These are phyloP conservation scores for Theristus sp. DNA, from an alignment of 2,888 invertebrate species.

Conservation along the genomic window DNA sequence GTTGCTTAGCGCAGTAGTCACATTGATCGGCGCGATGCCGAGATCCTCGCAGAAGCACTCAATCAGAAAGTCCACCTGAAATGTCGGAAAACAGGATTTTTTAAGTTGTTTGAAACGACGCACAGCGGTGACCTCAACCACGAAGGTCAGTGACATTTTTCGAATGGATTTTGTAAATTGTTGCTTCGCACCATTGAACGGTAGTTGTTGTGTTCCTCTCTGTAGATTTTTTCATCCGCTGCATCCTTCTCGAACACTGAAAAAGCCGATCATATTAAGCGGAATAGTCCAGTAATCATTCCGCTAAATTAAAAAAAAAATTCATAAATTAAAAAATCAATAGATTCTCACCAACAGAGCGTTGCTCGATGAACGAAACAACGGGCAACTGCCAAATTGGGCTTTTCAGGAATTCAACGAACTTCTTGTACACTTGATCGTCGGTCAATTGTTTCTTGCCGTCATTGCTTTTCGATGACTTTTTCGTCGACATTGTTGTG, in stretches of 20 bases:
- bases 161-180: too few species aligned
- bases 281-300: too few species aligned
- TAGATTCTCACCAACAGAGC: constrained; percentile 27
- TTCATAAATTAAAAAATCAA: not conserved
- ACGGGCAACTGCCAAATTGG: constrained; percentile 31
- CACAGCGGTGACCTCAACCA: too few species aligned
- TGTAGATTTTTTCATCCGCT: constrained; percentile 29
- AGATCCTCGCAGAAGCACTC: constrained; percentile 28
- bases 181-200: constrained; percentile 31
- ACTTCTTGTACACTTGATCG: constrained; percentile 23
- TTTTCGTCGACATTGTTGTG: too few species aligned
- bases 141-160: too few species aligned
- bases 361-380: constrained; percentile 29
- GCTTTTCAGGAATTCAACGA: constrained; percentile 28
- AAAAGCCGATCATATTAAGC: too few species aligned
- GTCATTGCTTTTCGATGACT: not conserved
- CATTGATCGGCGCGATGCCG: constrained; percentile 17
- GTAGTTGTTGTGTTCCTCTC: constrained; percentile 29
- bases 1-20: not conserved
- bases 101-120: too few species aligned
- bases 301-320: too few species aligned
- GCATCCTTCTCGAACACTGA: constrained; percentile 34
- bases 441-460: not conserved
- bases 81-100: not conserved
- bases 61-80: constrained; percentile 26